Conservation (phyloP, 2,888 invertebrate species). For the Elmis aenea region DNA sequence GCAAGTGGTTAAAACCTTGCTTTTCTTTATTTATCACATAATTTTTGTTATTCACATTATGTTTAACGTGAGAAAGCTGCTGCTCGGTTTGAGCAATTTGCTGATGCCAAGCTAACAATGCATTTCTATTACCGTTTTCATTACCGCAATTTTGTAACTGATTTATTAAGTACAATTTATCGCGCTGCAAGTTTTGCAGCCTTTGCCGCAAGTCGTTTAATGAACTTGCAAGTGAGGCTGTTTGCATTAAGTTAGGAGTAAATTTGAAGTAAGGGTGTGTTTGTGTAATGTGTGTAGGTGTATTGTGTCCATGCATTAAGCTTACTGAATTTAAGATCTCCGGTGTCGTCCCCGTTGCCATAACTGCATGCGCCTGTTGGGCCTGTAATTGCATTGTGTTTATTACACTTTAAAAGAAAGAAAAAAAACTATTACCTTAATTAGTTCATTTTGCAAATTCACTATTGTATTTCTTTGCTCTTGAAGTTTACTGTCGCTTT, state of each 20-base stretch:
- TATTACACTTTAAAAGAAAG: background rate
- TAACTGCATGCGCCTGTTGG: background rate
- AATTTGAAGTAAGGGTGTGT: conserved; percentile 9
- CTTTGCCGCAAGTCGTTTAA: conserved; percentile 7
- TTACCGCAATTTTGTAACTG: conserved; percentile 9
- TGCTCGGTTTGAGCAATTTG: too few relatives aligned
- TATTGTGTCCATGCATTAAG: conserved; percentile 12
- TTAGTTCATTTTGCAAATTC: conserved; percentile 19
- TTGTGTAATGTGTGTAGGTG: conserved; percentile 9
- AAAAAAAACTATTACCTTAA: too few relatives aligned
- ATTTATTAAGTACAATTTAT: conserved; percentile 8
- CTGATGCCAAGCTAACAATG: conserved; percentile 13
- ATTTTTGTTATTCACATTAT: too few relatives aligned
- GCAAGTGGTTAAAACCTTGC: too few relatives aligned
- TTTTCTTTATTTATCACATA: too few relatives aligned
- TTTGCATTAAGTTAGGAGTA: conserved; percentile 11
- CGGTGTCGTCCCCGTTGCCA: background rate
- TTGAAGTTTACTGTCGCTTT: conserved; percentile 24
- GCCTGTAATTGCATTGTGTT: conserved; percentile 1
- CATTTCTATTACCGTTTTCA: conserved; percentile 8
- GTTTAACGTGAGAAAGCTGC: too few relatives aligned
- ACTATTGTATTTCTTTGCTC: conserved; percentile 18
- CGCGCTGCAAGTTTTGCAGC: conserved; percentile 9
- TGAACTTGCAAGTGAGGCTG: conserved; percentile 14
- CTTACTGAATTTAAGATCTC: conserved; percentile 12